A percentile compares a stretch with the other conserved stretches of the same genome.
phyloP scores from a whole-genome alignment of 1,140 invertebrate species.

The Panagrolaimus sp. region DNA sequence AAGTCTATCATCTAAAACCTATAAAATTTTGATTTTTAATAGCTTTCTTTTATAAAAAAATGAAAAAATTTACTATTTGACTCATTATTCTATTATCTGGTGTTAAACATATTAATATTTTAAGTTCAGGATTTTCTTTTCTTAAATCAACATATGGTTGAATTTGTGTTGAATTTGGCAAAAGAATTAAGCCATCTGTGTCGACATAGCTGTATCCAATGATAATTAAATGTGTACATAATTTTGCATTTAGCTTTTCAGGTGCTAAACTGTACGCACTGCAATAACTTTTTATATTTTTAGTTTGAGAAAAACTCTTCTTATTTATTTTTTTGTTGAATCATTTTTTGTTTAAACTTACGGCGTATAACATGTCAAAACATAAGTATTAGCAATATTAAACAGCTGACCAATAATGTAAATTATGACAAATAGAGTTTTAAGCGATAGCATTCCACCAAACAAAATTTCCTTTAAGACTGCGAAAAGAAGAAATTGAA shows the following conservation, averaged over 20 bases:
- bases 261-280: constrained; percentile 14
- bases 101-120: constrained; percentile 29
- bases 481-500: no score
- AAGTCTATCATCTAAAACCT: constrained; percentile 29
- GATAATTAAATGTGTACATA: constrained; percentile 36
- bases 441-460: no score
- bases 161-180: constrained; percentile 13
- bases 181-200: constrained; percentile 17
- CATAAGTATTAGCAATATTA: background rate
- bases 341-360: constrained; percentile 12
- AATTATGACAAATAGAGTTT: no score
- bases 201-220: constrained; percentile 23
- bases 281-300: background rate
- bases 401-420: no score
- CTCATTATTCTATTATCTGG: constrained; percentile 31
- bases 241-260: constrained; percentile 27
- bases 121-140: constrained; percentile 23
- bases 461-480: no score
- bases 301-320: background rate
- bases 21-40: constrained; percentile 18
- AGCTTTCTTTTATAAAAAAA: constrained; percentile 6
- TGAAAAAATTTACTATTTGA: constrained; percentile 32
- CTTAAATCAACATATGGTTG: constrained; percentile 26
- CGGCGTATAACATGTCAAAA: constrained; percentile 10
- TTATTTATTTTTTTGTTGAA: background rate